Percentiles rank a stretch among this genome's conserved stretches.
Conservation (phyloP, 2,113 vertebrate genomes). For the Tyrannus savana region DNA sequence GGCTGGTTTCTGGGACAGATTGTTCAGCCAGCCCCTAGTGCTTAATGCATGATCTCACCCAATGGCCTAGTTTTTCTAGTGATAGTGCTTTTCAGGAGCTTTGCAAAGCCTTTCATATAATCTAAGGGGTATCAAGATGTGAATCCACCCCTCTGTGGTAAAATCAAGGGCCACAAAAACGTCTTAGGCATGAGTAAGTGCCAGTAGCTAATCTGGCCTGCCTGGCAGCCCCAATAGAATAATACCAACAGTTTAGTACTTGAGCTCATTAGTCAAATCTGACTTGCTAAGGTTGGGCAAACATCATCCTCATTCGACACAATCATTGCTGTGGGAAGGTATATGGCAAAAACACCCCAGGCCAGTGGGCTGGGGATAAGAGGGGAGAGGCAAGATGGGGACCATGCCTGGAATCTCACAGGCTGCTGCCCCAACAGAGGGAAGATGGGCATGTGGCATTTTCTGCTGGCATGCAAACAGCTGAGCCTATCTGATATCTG, state of each 20-base stretch:
- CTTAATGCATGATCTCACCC: constrained; percentile 61
- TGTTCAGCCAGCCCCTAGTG: constrained; percentile 62
- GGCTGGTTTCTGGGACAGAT: constrained; percentile 58
- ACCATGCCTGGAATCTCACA: constrained; percentile 8
- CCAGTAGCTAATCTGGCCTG: constrained; percentile 14
- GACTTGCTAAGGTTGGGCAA: constrained; percentile 13
- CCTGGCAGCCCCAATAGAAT: background rate
- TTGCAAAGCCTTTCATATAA: background rate
- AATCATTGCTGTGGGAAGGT: background rate
- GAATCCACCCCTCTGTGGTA: background rate
- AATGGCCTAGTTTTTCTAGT: constrained; percentile 61
- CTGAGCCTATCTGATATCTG: constrained; percentile 61
- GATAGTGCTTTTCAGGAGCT: constrained; percentile 59
- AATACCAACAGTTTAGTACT: background rate
- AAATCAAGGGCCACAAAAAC: background rate
- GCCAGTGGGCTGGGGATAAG: background rate
- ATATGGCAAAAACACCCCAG: background rate
- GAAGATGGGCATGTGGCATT: constrained; percentile 52
- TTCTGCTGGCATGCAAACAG: constrained; percentile 60
- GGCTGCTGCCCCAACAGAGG: background rate
- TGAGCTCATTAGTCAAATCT: constrained; percentile 35
- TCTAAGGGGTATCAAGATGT: background rate
- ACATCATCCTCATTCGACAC: background rate
- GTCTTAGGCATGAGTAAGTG: background rate
- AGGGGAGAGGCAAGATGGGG: background rate